Evolutionary conservation across 2,888 invertebrate species (phyloP).

Genomic region (Eudasyphora cyanicolor): DNA sequence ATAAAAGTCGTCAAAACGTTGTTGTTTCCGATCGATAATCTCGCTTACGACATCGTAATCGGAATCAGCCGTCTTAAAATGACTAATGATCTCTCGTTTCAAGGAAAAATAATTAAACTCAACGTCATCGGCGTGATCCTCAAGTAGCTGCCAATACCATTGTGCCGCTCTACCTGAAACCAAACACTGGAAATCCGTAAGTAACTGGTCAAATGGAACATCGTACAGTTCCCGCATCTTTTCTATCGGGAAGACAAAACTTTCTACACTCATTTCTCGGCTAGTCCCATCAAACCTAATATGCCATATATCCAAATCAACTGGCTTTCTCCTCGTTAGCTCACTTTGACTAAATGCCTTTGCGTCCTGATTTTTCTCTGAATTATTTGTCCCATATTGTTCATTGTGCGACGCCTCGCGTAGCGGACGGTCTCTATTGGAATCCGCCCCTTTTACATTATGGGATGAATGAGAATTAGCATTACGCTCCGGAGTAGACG

Average conservation of each 20-base stretch:
- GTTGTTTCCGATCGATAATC: conserved; percentile 3
- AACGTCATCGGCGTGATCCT: conserved; percentile 22
- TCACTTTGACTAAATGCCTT: neutral
- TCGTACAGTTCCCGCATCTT: neutral
- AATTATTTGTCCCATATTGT: neutral
- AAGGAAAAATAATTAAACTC: conserved; percentile 29
- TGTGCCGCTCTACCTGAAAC: neutral
- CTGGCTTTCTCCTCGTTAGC: neutral
- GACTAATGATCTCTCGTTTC: neutral
- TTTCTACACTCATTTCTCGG: neutral
- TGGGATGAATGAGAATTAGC: neutral
- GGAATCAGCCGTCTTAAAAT: conserved; percentile 25
- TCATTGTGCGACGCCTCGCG: neutral
- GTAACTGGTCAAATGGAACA: conserved; percentile 25
- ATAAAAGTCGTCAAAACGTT: neutral
- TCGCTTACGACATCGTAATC: conserved; percentile 44
- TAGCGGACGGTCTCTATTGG: neutral
- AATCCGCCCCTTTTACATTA: neutral
- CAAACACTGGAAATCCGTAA: conserved; percentile 37
- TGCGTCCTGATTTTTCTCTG: neutral
- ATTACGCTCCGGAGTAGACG: neutral
- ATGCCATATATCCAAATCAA: neutral
- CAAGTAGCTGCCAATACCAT: no score
- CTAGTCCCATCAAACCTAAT: neutral
- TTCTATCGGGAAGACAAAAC: neutral